Evolutionary conservation across 2,797 vertebrate species (phyloP).

Genomic region (Paratrypauchen microcephalus): DNA sequence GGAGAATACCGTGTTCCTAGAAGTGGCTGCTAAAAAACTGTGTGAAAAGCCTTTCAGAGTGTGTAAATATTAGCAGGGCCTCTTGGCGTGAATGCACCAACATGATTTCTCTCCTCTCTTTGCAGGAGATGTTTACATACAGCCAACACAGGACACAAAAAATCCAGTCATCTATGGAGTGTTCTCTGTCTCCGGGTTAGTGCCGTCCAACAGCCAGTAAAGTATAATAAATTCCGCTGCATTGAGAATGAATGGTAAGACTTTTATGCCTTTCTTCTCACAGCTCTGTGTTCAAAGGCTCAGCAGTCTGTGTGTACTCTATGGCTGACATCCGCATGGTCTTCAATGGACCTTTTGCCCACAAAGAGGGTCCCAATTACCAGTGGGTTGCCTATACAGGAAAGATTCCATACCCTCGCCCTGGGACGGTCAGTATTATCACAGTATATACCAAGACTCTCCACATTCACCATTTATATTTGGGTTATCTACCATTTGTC

Average conservation of each 20-base stretch:
- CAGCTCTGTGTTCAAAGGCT: conserved; percentile 97
- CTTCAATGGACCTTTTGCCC: conserved; percentile 97
- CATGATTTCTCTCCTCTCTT: conserved; percentile 43
- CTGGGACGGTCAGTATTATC: conserved; percentile 87
- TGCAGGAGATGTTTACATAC: conserved; percentile 95
- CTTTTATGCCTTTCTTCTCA: conserved; percentile 3
- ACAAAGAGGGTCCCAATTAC: conserved; percentile 98
- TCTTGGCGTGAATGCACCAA: conserved; percentile 28
- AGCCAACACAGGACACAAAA: conserved; percentile 95
- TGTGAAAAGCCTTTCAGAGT: conserved; percentile 29
- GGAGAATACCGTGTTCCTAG: conserved; percentile 21
- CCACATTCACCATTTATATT: neutral
- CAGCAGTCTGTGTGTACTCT: conserved; percentile 96
- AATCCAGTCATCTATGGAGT: conserved; percentile 97
- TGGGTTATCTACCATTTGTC: neutral
- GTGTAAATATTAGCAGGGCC: conserved; percentile 55
- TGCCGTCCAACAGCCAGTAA: conserved; percentile 14
- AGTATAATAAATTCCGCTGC: conserved; percentile 6
- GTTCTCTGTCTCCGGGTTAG: conserved; percentile 95
- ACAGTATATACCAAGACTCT: conserved; percentile 5
- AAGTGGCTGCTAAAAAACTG: conserved; percentile 26
- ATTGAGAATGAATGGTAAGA: neutral
- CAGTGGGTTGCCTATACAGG: conserved; percentile 98
- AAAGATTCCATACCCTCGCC: conserved; percentile 97
- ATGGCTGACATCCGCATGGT: conserved; percentile 99